Base-by-base conservation (phyloP, 53 echinoderm and acorn worm species). In the Hippasteria phrygiana region DNA sequence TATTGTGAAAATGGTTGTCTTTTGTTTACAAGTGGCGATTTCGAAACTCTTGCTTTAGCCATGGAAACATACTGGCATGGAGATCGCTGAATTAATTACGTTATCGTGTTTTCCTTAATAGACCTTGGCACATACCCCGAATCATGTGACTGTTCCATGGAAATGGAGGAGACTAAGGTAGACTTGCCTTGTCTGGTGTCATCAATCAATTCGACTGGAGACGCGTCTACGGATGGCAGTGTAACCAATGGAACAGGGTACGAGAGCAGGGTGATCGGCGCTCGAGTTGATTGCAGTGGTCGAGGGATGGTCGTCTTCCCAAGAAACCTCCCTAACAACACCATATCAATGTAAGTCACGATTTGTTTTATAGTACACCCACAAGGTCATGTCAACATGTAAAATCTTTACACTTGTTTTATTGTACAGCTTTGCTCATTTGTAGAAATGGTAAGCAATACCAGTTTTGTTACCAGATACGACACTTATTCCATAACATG, bases 281-380 rank as follows among this genome's bases (percentile, higher is more conserved):
- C 91, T 2, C 63, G 91, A 33, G 47, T 95, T 17, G 63, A 78
- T 32, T 95, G 95, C 84, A 69, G 38, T 1, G 54, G 50, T 5
- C 48, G 73, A 1, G 62, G 55, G 17, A 73, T 95, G 0, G 76
- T 64, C 10, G 20, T 51, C 4, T 73, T 94, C 20, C 96, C 96
- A 3, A 28, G 39, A 6, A 70, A 79, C 28, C 43, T 96, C 14
- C 96, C 96, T 7, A 48, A 39, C 11, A 91, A 92, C 22, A 94
- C 94, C 1, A 62, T 90, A 16, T 80, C 64, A 13, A 39, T 96
- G 96, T 96, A 74, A 92, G 92, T 88, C 6, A 22, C 5, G 8
- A 12, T 64, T 47, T 22, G 20, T 55, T 35, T 39, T 48, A 78
- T 11, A 78, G 12, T 31, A 35, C 34, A n/a, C n/a, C n/a, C n/a